A percentile compares a stretch with the other conserved stretches of the same genome.
Evolutionary conservation across 1,140 invertebrate genomes (phyloP).

Genomic region (Paraescarpia echinospica): DNA sequence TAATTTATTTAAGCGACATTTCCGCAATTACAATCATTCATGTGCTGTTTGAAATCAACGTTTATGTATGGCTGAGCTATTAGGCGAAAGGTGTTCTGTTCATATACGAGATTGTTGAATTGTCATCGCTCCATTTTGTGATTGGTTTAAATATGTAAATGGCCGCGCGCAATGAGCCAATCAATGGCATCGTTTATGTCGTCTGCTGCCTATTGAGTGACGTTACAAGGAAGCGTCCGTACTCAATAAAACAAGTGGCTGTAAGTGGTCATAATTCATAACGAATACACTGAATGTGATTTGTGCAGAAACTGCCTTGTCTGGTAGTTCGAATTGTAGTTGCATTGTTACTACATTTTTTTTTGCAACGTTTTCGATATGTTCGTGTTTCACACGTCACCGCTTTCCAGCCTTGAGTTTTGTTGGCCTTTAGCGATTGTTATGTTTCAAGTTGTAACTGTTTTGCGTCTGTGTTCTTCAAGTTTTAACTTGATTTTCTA

Average conservation of each 20-base stretch:
- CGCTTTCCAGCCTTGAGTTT: background rate
- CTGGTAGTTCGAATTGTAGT: background rate
- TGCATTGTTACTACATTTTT: background rate
- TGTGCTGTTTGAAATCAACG: background rate
- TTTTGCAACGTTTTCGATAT: background rate
- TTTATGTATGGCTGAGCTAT: background rate
- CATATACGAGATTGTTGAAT: background rate
- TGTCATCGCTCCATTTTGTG: background rate
- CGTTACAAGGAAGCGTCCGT: background rate
- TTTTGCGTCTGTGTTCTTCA: background rate
- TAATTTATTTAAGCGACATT: background rate
- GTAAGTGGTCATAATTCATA: background rate
- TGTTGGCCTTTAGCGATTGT: background rate
- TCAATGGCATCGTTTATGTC: background rate
- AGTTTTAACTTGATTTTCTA: background rate
- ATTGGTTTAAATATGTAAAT: background rate
- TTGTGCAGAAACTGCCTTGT: background rate
- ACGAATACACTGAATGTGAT: background rate
- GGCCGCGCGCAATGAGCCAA: background rate
- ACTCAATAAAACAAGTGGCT: background rate
- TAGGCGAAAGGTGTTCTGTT: background rate
- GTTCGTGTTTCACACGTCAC: background rate
- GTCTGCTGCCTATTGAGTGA: background rate
- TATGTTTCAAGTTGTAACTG: background rate
- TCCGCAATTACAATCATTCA: background rate